These are phyloP conservation scores for Haliclona indistincta DNA, from an alignment of 37 sponge, comb jelly and placozoan genomes.

Conservation along the genomic window DNA sequence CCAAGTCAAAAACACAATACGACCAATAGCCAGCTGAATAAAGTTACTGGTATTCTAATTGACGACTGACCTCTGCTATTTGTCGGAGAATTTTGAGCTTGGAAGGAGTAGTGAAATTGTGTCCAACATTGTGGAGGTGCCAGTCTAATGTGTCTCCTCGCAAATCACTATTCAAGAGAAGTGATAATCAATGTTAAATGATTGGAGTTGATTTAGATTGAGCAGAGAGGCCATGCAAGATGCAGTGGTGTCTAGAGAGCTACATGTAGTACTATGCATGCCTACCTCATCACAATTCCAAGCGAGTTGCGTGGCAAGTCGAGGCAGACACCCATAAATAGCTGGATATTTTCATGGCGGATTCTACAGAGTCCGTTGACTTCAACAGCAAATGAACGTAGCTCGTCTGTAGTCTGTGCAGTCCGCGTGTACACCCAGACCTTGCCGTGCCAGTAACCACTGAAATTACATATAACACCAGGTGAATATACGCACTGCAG, in stretches of 20 bases:
- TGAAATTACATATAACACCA: background rate
- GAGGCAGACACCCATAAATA: constrained; percentile 71
- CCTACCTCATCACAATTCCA: constrained; percentile 63
- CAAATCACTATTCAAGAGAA: constrained; percentile 28
- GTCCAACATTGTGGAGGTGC: constrained; percentile 35
- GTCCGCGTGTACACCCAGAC: constrained; percentile 45
- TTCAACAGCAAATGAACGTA: constrained; percentile 21
- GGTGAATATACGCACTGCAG: background rate
- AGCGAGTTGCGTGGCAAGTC: constrained; percentile 31
- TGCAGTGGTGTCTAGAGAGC: background rate
- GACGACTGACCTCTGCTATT: constrained; percentile 56
- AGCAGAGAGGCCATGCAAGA: background rate
- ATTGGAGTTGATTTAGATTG: background rate
- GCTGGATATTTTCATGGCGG: constrained; percentile 72
- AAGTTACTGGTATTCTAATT: too few species aligned
- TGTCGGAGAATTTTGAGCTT: constrained; percentile 49
- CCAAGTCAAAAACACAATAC: too few species aligned
- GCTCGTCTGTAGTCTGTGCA: background rate
- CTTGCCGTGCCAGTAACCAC: constrained; percentile 73
- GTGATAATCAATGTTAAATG: background rate
- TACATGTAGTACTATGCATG: background rate
- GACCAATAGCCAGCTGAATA: too few species aligned
- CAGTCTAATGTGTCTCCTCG: constrained; percentile 52
- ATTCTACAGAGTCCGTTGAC: constrained; percentile 51
- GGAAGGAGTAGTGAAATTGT: constrained; percentile 25